A percentile compares a stretch with the other conserved stretches of the same genome.
Conservation (phyloP, 2,113 vertebrate genomes). For the Tragelaphus buxtoni region DNA sequence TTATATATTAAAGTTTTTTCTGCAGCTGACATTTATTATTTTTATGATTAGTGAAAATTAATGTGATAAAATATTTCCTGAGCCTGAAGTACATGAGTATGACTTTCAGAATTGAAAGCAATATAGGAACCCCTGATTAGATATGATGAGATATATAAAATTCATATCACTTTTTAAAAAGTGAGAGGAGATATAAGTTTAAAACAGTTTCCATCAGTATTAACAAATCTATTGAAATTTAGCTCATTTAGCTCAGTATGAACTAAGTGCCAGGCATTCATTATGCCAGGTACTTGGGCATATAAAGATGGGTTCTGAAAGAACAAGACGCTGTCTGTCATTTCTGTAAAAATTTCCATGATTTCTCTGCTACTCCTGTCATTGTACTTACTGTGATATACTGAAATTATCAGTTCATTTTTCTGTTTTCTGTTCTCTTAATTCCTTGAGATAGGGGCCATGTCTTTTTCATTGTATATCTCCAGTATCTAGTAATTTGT, state of each 20-base stretch:
- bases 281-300: background rate
- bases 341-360: background rate
- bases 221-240: slow-evolving; percentile 28
- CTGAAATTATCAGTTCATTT: background rate
- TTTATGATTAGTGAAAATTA: slow-evolving; percentile 17
- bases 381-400: background rate
- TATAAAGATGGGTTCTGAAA: background rate
- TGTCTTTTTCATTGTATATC: background rate
- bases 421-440: background rate
- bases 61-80: background rate
- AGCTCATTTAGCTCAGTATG: background rate
- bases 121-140: background rate
- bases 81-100: background rate
- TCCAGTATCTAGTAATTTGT: background rate
- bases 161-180: slow-evolving; percentile 7
- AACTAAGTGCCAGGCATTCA: background rate
- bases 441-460: background rate
- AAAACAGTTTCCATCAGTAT: background rate
- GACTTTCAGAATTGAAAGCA: background rate
- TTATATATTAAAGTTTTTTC: background rate
- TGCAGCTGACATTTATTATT: background rate
- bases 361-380: background rate
- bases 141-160: background rate
- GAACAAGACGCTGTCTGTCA: background rate
- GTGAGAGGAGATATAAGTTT: background rate